Conservation (phyloP, 2,888 invertebrate species). For the Ypsolopha sequella region DNA sequence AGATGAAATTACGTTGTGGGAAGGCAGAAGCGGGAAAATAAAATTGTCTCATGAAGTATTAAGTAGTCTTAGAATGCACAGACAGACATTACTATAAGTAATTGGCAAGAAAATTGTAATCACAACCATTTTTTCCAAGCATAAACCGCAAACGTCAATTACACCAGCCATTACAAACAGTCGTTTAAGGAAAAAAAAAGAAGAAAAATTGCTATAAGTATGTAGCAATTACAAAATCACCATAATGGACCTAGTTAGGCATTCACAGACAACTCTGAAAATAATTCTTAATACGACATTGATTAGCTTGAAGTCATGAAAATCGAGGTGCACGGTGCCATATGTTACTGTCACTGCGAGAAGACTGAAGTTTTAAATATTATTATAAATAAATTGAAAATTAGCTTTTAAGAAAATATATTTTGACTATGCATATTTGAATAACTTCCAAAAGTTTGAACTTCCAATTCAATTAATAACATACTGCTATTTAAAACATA, state of each 20-base stretch:
- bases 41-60: too few species aligned
- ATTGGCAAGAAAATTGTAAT: neutral
- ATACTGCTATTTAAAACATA: too few species aligned
- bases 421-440: too few species aligned
- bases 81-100: too few species aligned
- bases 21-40: too few species aligned
- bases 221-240: conserved; percentile 59
- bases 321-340: conserved; percentile 18
- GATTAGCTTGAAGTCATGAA: conserved; percentile 54
- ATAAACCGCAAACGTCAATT: conserved; percentile 3
- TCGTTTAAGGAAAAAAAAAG: conserved; percentile 10
- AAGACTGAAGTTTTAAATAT: too few species aligned
- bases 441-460: too few species aligned
- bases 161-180: conserved; percentile 4
- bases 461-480: too few species aligned
- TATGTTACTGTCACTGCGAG: conserved; percentile 13
- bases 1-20: too few species aligned
- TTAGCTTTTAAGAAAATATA: too few species aligned
- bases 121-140: neutral
- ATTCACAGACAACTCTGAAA: conserved; percentile 63
- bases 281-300: conserved; percentile 67
- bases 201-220: conserved; percentile 51
- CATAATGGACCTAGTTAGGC: conserved; percentile 49
- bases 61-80: too few species aligned
- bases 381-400: too few species aligned